Evolutionary conservation across 2,888 invertebrate genomes (phyloP).

Genomic region (Stegana nigrithorax): DNA sequence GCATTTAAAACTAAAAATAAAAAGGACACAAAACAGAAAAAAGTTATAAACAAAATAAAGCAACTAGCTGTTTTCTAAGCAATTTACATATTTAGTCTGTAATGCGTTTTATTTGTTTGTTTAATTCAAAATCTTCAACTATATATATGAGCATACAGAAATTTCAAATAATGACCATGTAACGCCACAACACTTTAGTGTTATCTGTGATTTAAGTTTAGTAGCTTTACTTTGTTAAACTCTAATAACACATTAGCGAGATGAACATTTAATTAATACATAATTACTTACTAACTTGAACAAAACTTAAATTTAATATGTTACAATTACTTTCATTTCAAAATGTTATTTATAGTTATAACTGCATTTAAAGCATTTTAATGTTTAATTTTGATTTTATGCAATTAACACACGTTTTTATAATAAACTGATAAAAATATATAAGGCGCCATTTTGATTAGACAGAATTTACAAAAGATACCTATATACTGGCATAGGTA

Average conservation of each 20-base stretch:
- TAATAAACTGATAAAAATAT: too few relatives aligned
- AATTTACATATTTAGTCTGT: too few relatives aligned
- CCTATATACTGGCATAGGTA: too few relatives aligned
- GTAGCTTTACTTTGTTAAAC: constrained; percentile 63
- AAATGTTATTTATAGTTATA: constrained; percentile 48
- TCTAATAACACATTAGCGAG: constrained; percentile 26
- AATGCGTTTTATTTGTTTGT: constrained; percentile 2
- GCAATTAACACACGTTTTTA: constrained; percentile 51
- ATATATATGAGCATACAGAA: constrained; percentile 31
- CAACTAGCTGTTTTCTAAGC: too few relatives aligned
- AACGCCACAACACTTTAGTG: constrained; percentile 59
- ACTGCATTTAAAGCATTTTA: constrained; percentile 36
- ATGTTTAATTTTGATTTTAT: constrained; percentile 27
- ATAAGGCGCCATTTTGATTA: too few relatives aligned
- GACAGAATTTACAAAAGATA: too few relatives aligned
- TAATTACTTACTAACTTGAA: constrained; percentile 29
- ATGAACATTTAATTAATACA: constrained; percentile 29
- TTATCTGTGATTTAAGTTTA: constrained; percentile 69
- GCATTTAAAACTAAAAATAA: constrained; percentile 43
- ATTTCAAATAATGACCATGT: constrained; percentile 33
- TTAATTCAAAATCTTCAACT: constrained; percentile 22
- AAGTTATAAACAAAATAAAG: constrained; percentile 32
- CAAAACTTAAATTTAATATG: background rate
- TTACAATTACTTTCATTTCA: constrained; percentile 19
- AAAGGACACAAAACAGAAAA: constrained; percentile 18